phyloP scores from a whole-genome alignment of 2,888 invertebrate genomes.

The Amphipoea oculea region DNA sequence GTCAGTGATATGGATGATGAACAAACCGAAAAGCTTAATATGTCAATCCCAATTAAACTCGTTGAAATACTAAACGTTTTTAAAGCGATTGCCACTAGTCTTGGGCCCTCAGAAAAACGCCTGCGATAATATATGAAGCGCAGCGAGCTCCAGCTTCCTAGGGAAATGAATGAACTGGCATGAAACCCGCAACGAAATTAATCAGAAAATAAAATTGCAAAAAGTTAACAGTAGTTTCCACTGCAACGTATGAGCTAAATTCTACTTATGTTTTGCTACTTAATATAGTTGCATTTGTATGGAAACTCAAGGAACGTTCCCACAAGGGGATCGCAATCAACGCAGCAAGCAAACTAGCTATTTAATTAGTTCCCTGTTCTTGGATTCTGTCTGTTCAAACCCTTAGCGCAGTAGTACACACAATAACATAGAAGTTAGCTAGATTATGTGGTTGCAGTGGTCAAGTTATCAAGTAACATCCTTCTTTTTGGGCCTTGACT shows the following conservation, averaged over 20 bases:
- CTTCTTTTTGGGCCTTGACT: not conserved
- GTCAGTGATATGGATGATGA: not conserved
- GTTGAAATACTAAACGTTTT: not conserved
- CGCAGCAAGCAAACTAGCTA: not conserved
- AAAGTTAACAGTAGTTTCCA: not conserved
- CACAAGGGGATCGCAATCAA: conserved; percentile 1
- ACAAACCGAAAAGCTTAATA: too few relatives aligned
- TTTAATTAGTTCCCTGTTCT: not conserved
- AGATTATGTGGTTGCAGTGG: not conserved
- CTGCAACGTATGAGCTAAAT: not conserved
- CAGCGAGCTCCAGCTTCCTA: not conserved
- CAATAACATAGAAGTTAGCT: not conserved
- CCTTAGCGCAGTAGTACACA: not conserved
- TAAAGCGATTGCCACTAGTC: not conserved
- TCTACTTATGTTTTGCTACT: not conserved
- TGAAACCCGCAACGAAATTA: not conserved
- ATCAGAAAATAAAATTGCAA: not conserved
- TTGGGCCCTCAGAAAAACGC: not conserved
- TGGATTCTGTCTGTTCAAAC: not conserved
- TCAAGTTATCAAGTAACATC: not conserved
- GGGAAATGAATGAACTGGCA: conserved; percentile 19
- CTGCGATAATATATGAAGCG: not conserved
- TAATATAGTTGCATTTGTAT: not conserved
- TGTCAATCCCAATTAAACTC: not conserved
- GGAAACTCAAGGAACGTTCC: not conserved